Percentiles rank a stretch among this genome's conserved stretches.
Conservation (phyloP, 2,113 vertebrate genomes). For the Aplodontia rufa region DNA sequence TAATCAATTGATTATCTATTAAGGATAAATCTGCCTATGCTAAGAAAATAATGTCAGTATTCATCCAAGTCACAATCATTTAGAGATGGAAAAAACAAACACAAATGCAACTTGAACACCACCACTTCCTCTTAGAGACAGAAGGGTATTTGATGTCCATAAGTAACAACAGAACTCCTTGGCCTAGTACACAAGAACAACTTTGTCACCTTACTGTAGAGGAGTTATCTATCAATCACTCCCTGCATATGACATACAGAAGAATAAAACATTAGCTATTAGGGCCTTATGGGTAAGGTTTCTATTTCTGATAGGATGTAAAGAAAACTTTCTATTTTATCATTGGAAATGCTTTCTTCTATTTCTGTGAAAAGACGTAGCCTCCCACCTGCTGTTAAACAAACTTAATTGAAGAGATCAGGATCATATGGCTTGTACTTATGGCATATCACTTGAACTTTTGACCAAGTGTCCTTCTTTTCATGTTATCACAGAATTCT, state of each 20-base stretch:
- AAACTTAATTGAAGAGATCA: constrained; percentile 25
- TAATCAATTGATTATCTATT: constrained; percentile 48
- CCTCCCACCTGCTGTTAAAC: constrained; percentile 22
- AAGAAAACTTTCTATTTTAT: constrained; percentile 39
- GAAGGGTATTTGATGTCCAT: neutral
- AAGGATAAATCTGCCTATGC: constrained; percentile 10
- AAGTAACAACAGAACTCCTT: neutral
- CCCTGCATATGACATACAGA: neutral
- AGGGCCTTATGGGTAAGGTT: neutral
- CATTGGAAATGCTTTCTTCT: neutral
- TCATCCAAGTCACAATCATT: constrained; percentile 52
- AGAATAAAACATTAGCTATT: neutral
- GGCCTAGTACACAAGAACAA: neutral
- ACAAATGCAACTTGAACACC: neutral
- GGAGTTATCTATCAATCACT: neutral
- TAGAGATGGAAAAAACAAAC: neutral
- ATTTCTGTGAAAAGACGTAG: constrained; percentile 24
- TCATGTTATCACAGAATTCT: constrained; percentile 56
- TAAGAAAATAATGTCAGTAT: constrained; percentile 53
- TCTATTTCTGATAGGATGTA: neutral
- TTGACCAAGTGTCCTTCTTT: constrained; percentile 55
- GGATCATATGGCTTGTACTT: constrained; percentile 6
- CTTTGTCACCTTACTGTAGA: neutral
- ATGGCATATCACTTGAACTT: constrained; percentile 60
- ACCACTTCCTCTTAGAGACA: neutral